phyloP scores from a whole-genome alignment of 2,797 vertebrate species.

The Serranus cabrilla region DNA sequence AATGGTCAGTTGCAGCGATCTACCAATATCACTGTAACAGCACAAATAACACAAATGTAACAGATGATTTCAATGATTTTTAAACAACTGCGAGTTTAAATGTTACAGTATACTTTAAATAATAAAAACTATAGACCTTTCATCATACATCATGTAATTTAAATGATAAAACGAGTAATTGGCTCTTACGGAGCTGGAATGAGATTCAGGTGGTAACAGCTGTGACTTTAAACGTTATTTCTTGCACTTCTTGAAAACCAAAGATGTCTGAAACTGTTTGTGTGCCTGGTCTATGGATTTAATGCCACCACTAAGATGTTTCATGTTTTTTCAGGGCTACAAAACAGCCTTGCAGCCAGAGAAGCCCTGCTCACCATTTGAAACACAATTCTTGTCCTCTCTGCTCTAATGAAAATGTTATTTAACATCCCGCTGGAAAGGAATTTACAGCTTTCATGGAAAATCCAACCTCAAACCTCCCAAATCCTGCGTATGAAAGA shows the following conservation, averaged over 20 bases:
- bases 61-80: neutral
- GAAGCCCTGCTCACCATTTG: slow-evolving; percentile 17
- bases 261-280: neutral
- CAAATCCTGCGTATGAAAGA: slow-evolving; percentile 68
- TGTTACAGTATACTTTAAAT: neutral
- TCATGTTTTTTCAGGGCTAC: neutral
- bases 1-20: neutral
- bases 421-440: slow-evolving; percentile 45
- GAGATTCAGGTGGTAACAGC: neutral
- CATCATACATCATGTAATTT: neutral
- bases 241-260: neutral
- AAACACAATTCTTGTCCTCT: slow-evolving; percentile 36
- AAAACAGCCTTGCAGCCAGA: slow-evolving; percentile 22
- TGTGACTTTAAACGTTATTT: neutral
- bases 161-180: neutral
- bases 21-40: neutral
- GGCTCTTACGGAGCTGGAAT: neutral
- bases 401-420: slow-evolving; percentile 57
- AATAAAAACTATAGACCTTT: neutral
- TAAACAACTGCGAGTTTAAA: neutral
- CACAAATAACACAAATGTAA: neutral
- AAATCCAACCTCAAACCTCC: slow-evolving; percentile 55
- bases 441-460: slow-evolving; percentile 53
- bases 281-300: neutral
- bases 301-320: neutral